phyloP scores from a whole-genome alignment of 2,888 invertebrate species.

The Coelinius sp. region DNA sequence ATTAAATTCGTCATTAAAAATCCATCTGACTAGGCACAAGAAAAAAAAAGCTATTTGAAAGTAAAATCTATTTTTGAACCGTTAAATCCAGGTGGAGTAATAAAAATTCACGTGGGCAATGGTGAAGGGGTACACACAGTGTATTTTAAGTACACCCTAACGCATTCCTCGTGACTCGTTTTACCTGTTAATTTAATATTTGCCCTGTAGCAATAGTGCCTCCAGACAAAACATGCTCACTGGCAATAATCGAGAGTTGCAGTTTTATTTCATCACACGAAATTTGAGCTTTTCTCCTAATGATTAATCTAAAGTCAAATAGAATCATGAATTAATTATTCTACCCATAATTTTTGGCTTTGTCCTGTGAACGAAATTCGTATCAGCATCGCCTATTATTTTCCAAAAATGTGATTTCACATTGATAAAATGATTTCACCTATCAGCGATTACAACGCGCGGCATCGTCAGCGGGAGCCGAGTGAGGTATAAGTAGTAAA shows the following conservation, averaged over 20 bases:
- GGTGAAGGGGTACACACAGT: neutral
- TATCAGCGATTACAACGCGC: neutral
- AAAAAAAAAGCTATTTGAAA: neutral
- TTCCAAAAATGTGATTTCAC: no score
- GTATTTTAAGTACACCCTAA: conserved; percentile 23
- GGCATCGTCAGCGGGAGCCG: conserved; percentile 4
- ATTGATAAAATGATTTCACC: neutral
- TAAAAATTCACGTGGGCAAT: conserved; percentile 8
- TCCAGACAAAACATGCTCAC: conserved; percentile 46
- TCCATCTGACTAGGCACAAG: neutral
- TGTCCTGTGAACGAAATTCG: no score
- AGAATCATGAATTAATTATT: neutral
- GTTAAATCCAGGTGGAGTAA: neutral
- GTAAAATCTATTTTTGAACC: neutral
- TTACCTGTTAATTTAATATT: conserved; percentile 49
- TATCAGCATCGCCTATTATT: no score
- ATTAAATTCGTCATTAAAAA: neutral
- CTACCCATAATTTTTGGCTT: neutral
- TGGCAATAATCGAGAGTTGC: neutral
- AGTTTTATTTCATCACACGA: neutral
- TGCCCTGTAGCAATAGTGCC: conserved; percentile 29
- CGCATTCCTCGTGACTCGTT: conserved; percentile 47
- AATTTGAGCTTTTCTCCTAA: no score
- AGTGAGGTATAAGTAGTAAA: neutral
- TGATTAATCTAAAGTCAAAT: neutral